These are phyloP conservation scores for Metacarcinus magister DNA, from an alignment of 2,888 invertebrate species.

Conservation along the genomic window DNA sequence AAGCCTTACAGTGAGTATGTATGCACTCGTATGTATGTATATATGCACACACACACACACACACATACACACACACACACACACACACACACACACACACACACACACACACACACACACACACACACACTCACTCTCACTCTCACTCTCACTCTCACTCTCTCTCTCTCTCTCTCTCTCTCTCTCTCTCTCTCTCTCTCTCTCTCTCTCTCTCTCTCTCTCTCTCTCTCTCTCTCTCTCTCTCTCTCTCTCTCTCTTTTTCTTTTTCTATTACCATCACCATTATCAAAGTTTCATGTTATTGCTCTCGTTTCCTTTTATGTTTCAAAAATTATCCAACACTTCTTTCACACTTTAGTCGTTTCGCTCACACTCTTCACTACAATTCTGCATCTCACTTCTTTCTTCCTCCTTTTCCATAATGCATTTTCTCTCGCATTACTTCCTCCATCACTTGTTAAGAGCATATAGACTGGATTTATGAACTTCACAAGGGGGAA, in stretches of 20 bases:
- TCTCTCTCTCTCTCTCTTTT: slow-evolving; percentile 20
- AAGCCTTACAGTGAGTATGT: background rate
- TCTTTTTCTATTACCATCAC: background rate
- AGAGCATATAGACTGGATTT: background rate
- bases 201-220: slow-evolving; percentile 39
- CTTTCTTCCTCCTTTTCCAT: background rate
- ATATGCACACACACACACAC: too few species aligned
- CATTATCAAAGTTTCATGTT: background rate
- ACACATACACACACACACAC: too few species aligned
- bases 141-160: slow-evolving; percentile 4
- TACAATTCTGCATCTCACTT: background rate
- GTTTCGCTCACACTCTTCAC: background rate
- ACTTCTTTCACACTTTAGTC: background rate
- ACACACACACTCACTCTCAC: background rate
- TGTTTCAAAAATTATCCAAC: background rate
- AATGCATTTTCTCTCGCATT: background rate
- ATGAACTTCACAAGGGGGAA: background rate
- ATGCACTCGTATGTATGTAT: background rate
- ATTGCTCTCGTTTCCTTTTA: slow-evolving; percentile 1
- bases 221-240: slow-evolving; percentile 37
- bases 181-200: slow-evolving; percentile 33
- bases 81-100: too few species aligned
- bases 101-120: background rate
- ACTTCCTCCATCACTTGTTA: background rate
- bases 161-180: background rate